Percentiles rank a stretch among this genome's conserved stretches.
These are phyloP conservation scores for Hybognathus amarus DNA, from an alignment of 2,797 vertebrate species.

Conservation along the genomic window DNA sequence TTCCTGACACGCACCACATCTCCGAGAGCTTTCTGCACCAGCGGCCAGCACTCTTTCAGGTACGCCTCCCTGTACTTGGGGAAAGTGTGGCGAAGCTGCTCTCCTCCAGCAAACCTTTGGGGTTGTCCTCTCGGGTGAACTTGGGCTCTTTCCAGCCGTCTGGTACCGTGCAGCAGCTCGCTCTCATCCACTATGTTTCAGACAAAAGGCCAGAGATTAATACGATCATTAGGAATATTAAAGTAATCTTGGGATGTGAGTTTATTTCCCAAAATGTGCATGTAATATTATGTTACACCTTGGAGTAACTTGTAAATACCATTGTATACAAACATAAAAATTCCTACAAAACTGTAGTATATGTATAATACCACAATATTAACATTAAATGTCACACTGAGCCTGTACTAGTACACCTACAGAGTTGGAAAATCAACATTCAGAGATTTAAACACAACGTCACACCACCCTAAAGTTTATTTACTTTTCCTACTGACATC, in stretches of 20 bases:
- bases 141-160: conserved; percentile 92
- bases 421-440: background rate
- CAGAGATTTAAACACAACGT: background rate
- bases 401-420: background rate
- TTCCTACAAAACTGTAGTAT: background rate
- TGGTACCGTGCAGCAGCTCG: conserved; percentile 90
- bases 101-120: conserved; percentile 90
- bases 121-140: conserved; percentile 90
- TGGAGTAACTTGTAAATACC: background rate
- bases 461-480: background rate
- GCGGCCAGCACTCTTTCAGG: conserved; percentile 93
- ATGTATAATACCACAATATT: background rate
- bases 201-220: background rate
- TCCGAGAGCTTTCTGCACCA: conserved; percentile 89
- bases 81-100: conserved; percentile 96
- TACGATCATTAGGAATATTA: rapidly evolving
- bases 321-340: background rate
- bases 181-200: conserved; percentile 77
- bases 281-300: background rate
- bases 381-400: background rate
- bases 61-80: conserved; percentile 94
- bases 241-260: background rate
- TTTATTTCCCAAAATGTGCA: background rate
- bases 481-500: background rate
- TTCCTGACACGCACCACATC: conserved; percentile 80